Base-by-base conservation (phyloP, 2,888 invertebrate species). In the Homarus gammarus region DNA sequence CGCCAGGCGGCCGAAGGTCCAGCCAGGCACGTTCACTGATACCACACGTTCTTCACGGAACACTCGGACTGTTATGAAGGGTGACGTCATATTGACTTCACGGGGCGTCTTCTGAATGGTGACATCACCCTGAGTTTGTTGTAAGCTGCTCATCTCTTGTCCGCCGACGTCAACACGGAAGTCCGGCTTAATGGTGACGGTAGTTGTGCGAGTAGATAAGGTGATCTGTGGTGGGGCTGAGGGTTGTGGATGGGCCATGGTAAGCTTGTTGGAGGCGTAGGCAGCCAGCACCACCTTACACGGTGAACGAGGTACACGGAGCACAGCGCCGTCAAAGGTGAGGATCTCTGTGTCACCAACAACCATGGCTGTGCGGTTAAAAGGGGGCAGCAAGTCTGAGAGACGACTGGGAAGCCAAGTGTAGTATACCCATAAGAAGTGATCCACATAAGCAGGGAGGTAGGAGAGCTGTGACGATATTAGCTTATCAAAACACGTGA, bases 321-420 rank as follows among this genome's bases (percentile, higher is more conserved):
- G 78, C 2, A 84, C 56, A 68, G 33, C 68, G 18, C 88, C 88
- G 44, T 89, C 88, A 56, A 89, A 89, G 15, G 88, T 89, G 18
- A 89, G 38, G 44, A 89, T 78, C 68, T 89, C 78, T 6, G 77
- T 83, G 33, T 79, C 88, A 31, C 38, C 70, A 10, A 89, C 84
- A 27, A 89, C 78, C 51, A 84, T 70, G 44, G 88, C 88, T 22
- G 84, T 70, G 6, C 49, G 40, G 49, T 68, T 83, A 40, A 51
- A 89, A 10, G 88, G 78, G 2, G 78, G 70, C 33, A 84, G 40
- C 33, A 78, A 2, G 27, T 38, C 36, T 36, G 27, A 36, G 15
- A 36, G 31, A 8, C 22, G 38, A 10, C 70, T 3, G 44, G 2
- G 87, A 22, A 84, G 33, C 72, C 75, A 84, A 2, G 12, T 70